Base-by-base conservation (phyloP, 1,140 invertebrate genomes). In the Cyclina sinensis region DNA sequence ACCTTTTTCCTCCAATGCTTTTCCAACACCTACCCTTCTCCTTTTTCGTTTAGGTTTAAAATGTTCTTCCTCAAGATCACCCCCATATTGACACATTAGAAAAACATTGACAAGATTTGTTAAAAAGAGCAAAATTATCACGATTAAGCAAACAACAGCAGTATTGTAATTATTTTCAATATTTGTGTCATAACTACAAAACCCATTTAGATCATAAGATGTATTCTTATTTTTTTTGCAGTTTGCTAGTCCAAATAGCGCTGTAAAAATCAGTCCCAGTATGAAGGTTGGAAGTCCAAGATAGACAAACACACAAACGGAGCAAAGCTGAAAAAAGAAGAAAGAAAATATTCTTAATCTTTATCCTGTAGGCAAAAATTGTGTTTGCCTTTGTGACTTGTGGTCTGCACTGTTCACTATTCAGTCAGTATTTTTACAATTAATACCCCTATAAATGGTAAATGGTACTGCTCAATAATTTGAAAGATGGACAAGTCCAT, bases 41-140 rank as follows among this genome's bases (percentile, higher is more conserved):
- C 3, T 9, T 16, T 32, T 27, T 3, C 35, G 9, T 1, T 3
- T 37, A 21, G 24, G 21, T 7, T 18, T 30, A 1, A 39, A 4
- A 14, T 37, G 14, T 5, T 70, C 65, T 4, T 39, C 65, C 7
- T 37, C 65, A 4, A 39, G 32, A 2, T 51, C 73, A 16, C 39
- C 39, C 32, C 27, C 65, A 48, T 76, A 76, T 48, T 76, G 46
- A 76, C 73, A 76, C 73, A 76, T 48, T 30, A 76, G 48, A 76
- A 39, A 76, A 21, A 76, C 24, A 12, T 51, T 11, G 0, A 76
- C 43, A 1, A 76, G 24, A 76, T 51, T 76, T 9, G 73, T 76
- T 7, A 76, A 35, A 27, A 76, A 76, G 1, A 76, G 16, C n/a
- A 76, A 48, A 1, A 76, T 24, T 0, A 37, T 48, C n/a, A 76